Evolutionary conservation across 2,797 vertebrate species (phyloP), one percentile per base, ranked within the genome.

Genomic region (Pangasius sanitwongsei): DNA sequence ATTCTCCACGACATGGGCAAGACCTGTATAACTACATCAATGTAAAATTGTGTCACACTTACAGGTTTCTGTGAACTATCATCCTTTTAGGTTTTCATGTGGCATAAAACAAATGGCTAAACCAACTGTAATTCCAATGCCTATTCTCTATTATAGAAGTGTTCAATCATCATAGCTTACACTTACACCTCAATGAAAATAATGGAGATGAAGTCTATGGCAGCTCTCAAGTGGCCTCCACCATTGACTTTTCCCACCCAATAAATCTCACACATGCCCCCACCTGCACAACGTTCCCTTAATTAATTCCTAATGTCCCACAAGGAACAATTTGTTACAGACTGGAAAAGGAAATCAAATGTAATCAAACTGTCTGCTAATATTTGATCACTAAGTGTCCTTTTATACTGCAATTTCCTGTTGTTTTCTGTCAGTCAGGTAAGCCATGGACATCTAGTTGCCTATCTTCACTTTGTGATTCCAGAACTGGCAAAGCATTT

Each of bases 281-380:
- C 87, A 93, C 93, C 92, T 92, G 91, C 9, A 55, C 92, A 92
- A 92, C 91, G 88, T 92, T 92, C 94, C 15, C 37, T 88, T 91
- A 90, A 94, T 95, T 92, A 92, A 94, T 94, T 93, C 89, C 91
- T 69, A 84, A 93, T 80, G 88, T 91, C 92, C 91, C 88, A 77
- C 28, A 91, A 92, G 90, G 92, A 89, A 59, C 37, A 85, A 91
- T 94, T 92, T 91, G 92, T 89, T 91, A 92, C 89, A 1, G 67
- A 89, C 89, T 92, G 87, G 44, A 82, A 91, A 65, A 86, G 90
- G 92, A 92, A 93, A 95, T 95, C 89, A 93, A 94, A 91, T 85
- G 91, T 92, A 93, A 93, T 92, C 94, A 94, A 96, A 94, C 94
- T 95, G 95, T 94, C 91, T 88, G 93, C 90, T 94, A 94, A 94